These are phyloP conservation scores for Helicolenus hilgendorfi DNA, from an alignment of 2,797 vertebrate genomes.

Conservation along the genomic window DNA sequence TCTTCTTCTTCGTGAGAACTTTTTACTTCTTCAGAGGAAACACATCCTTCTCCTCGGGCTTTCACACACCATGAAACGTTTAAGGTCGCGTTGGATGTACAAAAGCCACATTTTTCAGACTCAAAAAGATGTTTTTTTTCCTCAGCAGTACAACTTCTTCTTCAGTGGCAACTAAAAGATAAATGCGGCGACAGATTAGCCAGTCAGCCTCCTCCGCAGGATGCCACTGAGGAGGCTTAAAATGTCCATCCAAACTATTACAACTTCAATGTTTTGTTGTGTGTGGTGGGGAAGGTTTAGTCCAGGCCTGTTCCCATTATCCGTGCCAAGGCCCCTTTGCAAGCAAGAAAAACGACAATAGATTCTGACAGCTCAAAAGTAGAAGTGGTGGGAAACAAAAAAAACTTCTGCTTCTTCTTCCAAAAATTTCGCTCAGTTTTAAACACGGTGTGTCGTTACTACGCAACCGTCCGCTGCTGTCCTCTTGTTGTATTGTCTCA, in stretches of 20 bases:
- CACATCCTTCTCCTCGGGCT: constrained; percentile 78
- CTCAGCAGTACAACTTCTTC: neutral
- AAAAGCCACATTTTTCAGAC: constrained; percentile 85
- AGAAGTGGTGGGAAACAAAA: constrained; percentile 89
- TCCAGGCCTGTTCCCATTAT: constrained; percentile 78
- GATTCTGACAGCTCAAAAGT: constrained; percentile 92
- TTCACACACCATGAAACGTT: constrained; percentile 70
- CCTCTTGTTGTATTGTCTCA: too few relatives aligned
- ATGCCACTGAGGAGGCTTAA: constrained; percentile 85
- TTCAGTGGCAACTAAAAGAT: constrained; percentile 65
- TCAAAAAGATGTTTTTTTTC: constrained; percentile 36
- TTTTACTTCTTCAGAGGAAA: constrained; percentile 80
- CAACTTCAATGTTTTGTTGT: constrained; percentile 53
- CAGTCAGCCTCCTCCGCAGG: constrained; percentile 81
- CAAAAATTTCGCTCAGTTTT: constrained; percentile 81
- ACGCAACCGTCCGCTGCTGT: too few relatives aligned
- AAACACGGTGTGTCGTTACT: constrained; percentile 72
- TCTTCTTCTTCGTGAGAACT: constrained; percentile 82
- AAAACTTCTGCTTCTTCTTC: constrained; percentile 90
- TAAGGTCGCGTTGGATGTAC: constrained; percentile 63
- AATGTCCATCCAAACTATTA: constrained; percentile 80
- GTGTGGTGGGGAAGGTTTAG: constrained; percentile 36
- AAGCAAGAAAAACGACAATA: constrained; percentile 72
- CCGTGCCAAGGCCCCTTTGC: constrained; percentile 60
- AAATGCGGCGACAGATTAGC: constrained; percentile 88